Conservation (phyloP, 2,113 vertebrate genomes). For the Mus spicilegus region DNA sequence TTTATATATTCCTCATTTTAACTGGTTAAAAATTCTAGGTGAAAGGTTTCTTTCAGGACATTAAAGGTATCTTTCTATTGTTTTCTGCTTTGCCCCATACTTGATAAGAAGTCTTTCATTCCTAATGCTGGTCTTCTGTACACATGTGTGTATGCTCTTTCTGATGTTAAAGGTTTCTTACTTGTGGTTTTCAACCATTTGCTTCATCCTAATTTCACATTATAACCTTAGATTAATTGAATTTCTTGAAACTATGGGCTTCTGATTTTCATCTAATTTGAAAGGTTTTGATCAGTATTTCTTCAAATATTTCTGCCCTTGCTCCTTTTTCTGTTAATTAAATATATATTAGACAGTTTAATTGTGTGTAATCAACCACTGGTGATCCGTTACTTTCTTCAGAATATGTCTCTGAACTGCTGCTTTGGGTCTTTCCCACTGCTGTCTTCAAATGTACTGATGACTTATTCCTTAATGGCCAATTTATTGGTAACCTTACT, state of each 20-base stretch:
- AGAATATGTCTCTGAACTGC: neutral
- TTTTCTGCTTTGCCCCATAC: neutral
- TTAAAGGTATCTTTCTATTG: neutral
- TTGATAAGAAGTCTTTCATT: slow-evolving; percentile 26
- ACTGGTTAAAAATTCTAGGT: neutral
- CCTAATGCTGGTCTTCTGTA: slow-evolving; percentile 3
- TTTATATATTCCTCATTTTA: slow-evolving; percentile 38
- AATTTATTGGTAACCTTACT: neutral
- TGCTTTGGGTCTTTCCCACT: slow-evolving; percentile 27
- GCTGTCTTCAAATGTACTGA: slow-evolving; percentile 12
- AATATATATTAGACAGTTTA: neutral
- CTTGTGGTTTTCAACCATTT: slow-evolving; percentile 52
- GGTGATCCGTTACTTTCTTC: neutral
- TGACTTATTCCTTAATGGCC: slow-evolving; percentile 1
- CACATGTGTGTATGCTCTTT: neutral
- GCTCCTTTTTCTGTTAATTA: neutral
- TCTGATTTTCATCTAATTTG: slow-evolving; percentile 30
- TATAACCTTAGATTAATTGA: slow-evolving; percentile 1
- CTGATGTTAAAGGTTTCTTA: slow-evolving; percentile 16
- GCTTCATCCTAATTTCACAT: neutral
- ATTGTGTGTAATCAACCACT: neutral
- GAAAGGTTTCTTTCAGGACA: neutral
- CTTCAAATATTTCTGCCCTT: neutral
- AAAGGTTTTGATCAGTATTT: neutral
- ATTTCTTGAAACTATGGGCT: neutral